These are phyloP conservation scores for Sepioteuthis lessoniana DNA, from an alignment of 2,888 invertebrate species.

Conservation along the genomic window DNA sequence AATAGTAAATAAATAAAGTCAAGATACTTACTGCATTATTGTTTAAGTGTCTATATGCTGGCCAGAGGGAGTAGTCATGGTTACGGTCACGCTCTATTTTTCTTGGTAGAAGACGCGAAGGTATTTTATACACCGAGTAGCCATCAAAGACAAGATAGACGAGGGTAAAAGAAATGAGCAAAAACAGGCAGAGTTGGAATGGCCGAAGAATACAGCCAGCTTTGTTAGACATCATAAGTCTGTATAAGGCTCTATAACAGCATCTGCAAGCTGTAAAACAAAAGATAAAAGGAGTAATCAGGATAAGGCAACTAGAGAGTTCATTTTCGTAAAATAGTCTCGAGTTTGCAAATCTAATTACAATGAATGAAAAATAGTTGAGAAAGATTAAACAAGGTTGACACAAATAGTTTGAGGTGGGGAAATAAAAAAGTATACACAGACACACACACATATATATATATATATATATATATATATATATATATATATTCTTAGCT, in stretches of 20 bases:
- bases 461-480: too few relatives aligned
- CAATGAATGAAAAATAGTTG: too few relatives aligned
- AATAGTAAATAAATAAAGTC: background rate
- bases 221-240: background rate
- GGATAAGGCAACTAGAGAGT: background rate
- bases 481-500: too few relatives aligned
- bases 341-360: too few relatives aligned
- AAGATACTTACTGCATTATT: background rate
- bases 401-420: too few relatives aligned
- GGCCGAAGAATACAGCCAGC: slow-evolving; percentile 24
- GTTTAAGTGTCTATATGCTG: background rate
- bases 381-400: background rate
- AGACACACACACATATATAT: too few relatives aligned
- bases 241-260: background rate
- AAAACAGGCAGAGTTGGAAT: slow-evolving; percentile 34
- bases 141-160: slow-evolving; percentile 42
- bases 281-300: background rate
- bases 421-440: too few relatives aligned
- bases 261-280: background rate
- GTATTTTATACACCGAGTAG: slow-evolving; percentile 36
- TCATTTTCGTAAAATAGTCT: background rate
- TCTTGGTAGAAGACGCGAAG: slow-evolving; percentile 8
- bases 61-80: slow-evolving; percentile 38
- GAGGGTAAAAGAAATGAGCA: slow-evolving; percentile 25
- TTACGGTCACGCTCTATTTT: slow-evolving; percentile 46